Evolutionary conservation across 2,797 vertebrate genomes (phyloP), one percentile per base, ranked within the genome.

Genomic region (Helarctos malayanus): DNA sequence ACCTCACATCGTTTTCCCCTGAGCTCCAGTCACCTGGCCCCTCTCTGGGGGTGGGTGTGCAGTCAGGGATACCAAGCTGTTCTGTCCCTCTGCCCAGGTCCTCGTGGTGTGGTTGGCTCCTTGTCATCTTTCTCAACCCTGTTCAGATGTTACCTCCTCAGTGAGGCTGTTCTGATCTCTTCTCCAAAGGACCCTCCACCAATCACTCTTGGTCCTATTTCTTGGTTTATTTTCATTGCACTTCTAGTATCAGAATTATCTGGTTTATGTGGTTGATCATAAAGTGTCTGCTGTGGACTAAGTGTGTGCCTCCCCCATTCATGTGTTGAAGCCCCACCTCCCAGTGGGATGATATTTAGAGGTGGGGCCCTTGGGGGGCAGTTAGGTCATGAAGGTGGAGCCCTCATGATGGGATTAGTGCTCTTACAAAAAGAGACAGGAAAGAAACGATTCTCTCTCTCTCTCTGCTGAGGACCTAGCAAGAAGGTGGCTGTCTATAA

Each of bases 1-100:
- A n/a, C 1, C 18, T 81, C 21, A n/a, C 27, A 23, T n/a, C 0
- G 0, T 6, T 6, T 38, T 3, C 16, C 29, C 45, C 1, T 3
- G 38, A 11, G 41, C 57, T 65, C 25, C 0, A 18, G 19, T 59
- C 92, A 45, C 14, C 23, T 41, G 73, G 27, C 29, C 32, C 29
- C 35, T 69, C 75, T 75, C 23, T 7, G 7, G 11, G 25, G 38
- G 54, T 29, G 1, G 12, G 16, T 27, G 12, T 25, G 3, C 11
- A 0, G 0, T 49, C 75, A 29, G 47, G 59, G 38, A 68, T 25
- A 52, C 52, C 35, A 29, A 2, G 6, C 27, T 81, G 18, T 75
- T 32, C 23, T 21, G 38, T 27, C 32, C 18, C 27, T 59, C 41
- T 25, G 13, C 76, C 49, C 52, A 45, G 52, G 16, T n/a, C 41